phyloP scores from a whole-genome alignment of 2,113 vertebrate genomes.

The Pelecanus crispus region DNA sequence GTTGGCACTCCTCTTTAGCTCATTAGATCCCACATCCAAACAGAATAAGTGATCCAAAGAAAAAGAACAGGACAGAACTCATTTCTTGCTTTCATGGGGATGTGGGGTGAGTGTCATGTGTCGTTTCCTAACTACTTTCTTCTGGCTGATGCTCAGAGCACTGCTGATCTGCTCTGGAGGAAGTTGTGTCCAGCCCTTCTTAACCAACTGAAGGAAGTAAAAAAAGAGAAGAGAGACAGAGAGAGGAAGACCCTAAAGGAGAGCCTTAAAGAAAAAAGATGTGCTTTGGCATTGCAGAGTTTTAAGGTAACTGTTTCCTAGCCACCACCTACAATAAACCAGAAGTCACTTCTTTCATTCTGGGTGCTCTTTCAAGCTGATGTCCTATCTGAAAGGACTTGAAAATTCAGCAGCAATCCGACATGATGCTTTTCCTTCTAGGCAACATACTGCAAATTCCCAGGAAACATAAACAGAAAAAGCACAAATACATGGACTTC shows the following conservation, averaged over 20 bases:
- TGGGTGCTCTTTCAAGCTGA: background rate
- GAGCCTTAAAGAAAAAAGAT: background rate
- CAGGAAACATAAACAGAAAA: background rate
- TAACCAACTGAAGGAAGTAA: constrained; percentile 45
- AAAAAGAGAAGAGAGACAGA: constrained; percentile 60
- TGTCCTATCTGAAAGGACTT: background rate
- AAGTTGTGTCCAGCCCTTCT: constrained; percentile 31
- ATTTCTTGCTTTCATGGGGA: background rate
- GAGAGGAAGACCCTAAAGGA: constrained; percentile 54
- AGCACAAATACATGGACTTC: background rate
- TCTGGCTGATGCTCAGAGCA: background rate
- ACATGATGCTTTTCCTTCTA: background rate
- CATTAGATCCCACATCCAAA: background rate
- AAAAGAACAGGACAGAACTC: background rate
- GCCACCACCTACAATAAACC: background rate
- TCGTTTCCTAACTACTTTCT: background rate
- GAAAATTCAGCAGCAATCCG: background rate
- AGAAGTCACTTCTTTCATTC: background rate
- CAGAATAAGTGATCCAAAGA: background rate
- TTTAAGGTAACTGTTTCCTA: constrained; percentile 20
- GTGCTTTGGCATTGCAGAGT: background rate
- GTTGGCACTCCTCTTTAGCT: background rate
- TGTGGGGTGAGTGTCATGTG: background rate
- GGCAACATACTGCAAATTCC: background rate
- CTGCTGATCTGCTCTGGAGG: background rate